These are phyloP conservation scores for Sericinus montela DNA, from an alignment of 2,888 invertebrate genomes.

Conservation along the genomic window DNA sequence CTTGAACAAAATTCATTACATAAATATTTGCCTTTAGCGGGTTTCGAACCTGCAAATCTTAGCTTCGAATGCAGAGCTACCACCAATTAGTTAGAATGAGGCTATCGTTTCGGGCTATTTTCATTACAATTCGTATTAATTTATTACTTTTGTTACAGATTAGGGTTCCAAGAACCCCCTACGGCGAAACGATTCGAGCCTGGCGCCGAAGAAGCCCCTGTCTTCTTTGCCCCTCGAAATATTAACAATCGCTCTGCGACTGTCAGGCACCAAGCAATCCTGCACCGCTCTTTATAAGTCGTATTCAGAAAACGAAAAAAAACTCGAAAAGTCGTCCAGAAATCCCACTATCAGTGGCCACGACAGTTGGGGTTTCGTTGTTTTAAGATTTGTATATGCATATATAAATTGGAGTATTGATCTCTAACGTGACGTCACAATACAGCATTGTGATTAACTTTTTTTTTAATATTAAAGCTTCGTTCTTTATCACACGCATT, in stretches of 20 bases:
- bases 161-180: slow-evolving; percentile 51
- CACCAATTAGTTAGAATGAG: too few species aligned
- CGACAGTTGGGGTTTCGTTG: slow-evolving; percentile 54
- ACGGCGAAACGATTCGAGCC: slow-evolving; percentile 74
- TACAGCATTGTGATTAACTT: slow-evolving; percentile 58
- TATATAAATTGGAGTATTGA: slow-evolving; percentile 70
- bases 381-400: slow-evolving; percentile 64
- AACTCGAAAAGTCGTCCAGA: slow-evolving; percentile 44
- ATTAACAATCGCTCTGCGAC: slow-evolving; percentile 66
- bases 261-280: slow-evolving; percentile 57
- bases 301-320: slow-evolving; percentile 58
- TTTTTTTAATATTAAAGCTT: slow-evolving; percentile 40
- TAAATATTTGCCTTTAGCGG: too few species aligned
- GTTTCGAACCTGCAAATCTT: too few species aligned
- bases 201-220: slow-evolving; percentile 42
- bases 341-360: slow-evolving; percentile 70
- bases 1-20: too few species aligned
- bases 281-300: slow-evolving; percentile 70
- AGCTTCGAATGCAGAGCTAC: too few species aligned
- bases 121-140: neutral
- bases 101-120: neutral
- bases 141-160: slow-evolving; percentile 65
- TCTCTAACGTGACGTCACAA: slow-evolving; percentile 78
- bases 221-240: slow-evolving; percentile 57
- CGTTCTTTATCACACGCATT: slow-evolving; percentile 58